phyloP scores from a whole-genome alignment of 1,140 invertebrate genomes.

The Rhizoglyphus robini region DNA sequence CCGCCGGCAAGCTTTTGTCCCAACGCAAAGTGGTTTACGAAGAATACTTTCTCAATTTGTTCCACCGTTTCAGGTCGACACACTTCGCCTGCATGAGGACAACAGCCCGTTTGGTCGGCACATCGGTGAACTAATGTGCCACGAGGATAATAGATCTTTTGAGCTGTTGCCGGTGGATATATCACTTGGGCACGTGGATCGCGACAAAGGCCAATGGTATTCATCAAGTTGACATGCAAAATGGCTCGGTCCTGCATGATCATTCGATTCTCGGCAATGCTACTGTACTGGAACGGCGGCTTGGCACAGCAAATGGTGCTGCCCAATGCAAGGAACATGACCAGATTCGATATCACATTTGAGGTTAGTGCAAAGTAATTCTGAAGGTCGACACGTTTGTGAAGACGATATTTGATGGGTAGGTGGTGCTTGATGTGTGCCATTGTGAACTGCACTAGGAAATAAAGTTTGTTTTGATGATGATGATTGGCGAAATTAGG shows the following conservation, averaged over 20 bases:
- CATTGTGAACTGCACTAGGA: no score
- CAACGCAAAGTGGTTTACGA: neutral
- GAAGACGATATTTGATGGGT: no score
- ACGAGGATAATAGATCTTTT: constrained; percentile 9
- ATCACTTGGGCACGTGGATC: neutral
- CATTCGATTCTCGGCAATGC: neutral
- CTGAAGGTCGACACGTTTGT: no score
- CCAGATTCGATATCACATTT: no score
- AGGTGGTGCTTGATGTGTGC: no score
- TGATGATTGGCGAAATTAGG: no score
- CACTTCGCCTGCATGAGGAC: neutral
- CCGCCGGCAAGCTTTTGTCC: neutral
- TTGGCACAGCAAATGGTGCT: no score
- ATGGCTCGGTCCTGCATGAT: constrained; percentile 9
- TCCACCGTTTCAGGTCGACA: neutral
- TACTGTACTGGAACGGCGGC: no score
- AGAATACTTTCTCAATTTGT: constrained; percentile 3
- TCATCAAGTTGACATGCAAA: neutral
- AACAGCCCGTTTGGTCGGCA: constrained; percentile 9
- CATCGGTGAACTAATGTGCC: constrained; percentile 12
- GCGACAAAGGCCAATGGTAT: neutral
- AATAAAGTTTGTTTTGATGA: no score
- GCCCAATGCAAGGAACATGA: no score
- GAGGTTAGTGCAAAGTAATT: no score
- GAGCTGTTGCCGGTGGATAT: neutral